Percentiles rank a stretch among this genome's conserved stretches.
Conservation (phyloP, 2,113 vertebrate genomes). For the Prionailurus bengalensis region DNA sequence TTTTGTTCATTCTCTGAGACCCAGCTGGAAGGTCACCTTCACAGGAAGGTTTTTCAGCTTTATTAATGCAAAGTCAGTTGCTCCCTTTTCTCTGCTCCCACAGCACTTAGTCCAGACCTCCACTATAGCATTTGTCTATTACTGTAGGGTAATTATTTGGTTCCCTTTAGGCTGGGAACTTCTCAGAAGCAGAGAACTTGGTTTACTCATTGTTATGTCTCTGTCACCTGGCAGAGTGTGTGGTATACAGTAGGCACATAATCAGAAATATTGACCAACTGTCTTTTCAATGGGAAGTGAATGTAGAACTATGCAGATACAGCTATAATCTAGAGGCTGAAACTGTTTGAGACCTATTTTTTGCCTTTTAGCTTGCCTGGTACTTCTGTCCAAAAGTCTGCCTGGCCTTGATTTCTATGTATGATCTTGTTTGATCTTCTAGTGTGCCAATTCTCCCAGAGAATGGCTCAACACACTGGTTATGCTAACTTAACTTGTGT, state of each 20-base stretch:
- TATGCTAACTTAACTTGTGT: not conserved
- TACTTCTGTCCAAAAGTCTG: not conserved
- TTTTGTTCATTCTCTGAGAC: not conserved
- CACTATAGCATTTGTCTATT: not conserved
- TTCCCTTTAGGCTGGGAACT: not conserved
- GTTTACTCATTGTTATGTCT: not conserved
- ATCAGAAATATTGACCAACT: not conserved
- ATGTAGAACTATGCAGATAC: not conserved
- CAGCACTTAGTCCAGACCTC: not conserved
- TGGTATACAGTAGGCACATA: not conserved
- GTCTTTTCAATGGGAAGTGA: not conserved
- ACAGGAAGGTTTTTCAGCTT: not conserved
- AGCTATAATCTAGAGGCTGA: not conserved
- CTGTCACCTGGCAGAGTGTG: not conserved
- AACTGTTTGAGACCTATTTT: not conserved
- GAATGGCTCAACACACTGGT: not conserved
- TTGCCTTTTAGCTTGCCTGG: not conserved
- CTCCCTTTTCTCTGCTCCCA: not conserved
- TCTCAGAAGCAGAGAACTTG: constrained; percentile 27
- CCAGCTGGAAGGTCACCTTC: not conserved
- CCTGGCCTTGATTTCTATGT: not conserved
- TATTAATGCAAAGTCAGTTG: not conserved
- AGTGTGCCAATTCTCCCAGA: not conserved
- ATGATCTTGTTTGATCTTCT: not conserved
- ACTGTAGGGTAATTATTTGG: not conserved